phyloP scores from a whole-genome alignment of 2,888 invertebrate species.

The Torymus aiolomorphi region DNA sequence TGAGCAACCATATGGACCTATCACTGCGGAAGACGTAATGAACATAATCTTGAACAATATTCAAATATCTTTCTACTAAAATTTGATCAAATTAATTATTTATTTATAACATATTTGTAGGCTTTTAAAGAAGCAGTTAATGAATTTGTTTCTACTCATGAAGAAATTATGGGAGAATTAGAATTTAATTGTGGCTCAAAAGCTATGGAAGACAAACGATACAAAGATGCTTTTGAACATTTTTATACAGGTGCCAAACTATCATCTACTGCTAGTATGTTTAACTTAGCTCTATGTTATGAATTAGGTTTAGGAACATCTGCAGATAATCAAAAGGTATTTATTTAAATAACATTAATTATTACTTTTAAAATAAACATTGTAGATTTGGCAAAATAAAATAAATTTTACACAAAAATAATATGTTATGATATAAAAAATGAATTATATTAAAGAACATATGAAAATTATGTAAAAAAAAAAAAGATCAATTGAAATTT shows the following conservation, averaged over 20 bases:
- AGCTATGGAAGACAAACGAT: conserved; percentile 79
- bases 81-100: conserved; percentile 4
- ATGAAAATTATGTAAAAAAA: too few species aligned
- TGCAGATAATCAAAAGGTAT: conserved; percentile 79
- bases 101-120: conserved; percentile 57
- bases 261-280: conserved; percentile 80
- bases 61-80: background rate
- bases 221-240: conserved; percentile 78
- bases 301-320: conserved; percentile 82
- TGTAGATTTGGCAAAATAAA: too few species aligned
- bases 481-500: background rate
- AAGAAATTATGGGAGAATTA: conserved; percentile 79
- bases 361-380: too few species aligned
- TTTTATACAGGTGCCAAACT: conserved; percentile 78
- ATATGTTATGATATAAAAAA: too few species aligned
- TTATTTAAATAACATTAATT: conserved; percentile 55
- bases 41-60: background rate
- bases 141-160: conserved; percentile 73
- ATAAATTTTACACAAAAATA: too few species aligned
- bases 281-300: conserved; percentile 83
- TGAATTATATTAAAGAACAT: too few species aligned
- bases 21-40: conserved; percentile 70
- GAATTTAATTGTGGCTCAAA: conserved; percentile 80
- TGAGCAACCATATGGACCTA: conserved; percentile 65
- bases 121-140: conserved; percentile 67